These are phyloP conservation scores for Orycteropus afer DNA, from an alignment of 2,113 vertebrate species.

Conservation along the genomic window DNA sequence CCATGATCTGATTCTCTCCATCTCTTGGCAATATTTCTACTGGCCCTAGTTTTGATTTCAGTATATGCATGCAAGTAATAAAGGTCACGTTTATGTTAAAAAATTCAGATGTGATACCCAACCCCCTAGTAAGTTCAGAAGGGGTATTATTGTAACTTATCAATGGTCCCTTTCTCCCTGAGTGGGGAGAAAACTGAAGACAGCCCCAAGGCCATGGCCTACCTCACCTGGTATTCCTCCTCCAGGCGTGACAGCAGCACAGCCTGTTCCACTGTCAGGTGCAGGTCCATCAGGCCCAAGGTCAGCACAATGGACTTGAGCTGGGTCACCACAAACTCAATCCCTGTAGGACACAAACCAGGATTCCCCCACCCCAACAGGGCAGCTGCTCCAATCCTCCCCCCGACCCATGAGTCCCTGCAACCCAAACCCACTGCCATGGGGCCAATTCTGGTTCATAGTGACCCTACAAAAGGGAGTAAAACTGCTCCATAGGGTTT, in stretches of 20 bases:
- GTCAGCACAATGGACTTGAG: slow-evolving; percentile 96
- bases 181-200: background rate
- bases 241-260: slow-evolving; percentile 96
- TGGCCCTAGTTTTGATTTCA: background rate
- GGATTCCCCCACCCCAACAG: background rate
- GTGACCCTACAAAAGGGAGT: background rate
- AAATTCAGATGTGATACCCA: background rate
- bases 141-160: background rate
- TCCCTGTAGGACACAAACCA: slow-evolving; percentile 85
- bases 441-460: background rate
- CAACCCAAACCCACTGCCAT: background rate
- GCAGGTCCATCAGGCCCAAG: slow-evolving; percentile 92
- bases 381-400: background rate
- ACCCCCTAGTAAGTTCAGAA: background rate
- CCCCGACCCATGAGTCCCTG: background rate
- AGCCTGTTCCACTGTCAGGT: slow-evolving; percentile 94
- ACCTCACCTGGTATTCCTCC: slow-evolving; percentile 96
- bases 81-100: background rate
- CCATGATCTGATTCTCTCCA: background rate
- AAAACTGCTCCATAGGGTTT: background rate
- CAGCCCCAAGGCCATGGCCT: background rate
- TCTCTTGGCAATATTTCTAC: background rate
- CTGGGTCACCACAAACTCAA: slow-evolving; percentile 95
- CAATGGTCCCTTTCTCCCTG: background rate
- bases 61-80: background rate